Percentiles rank a stretch among this genome's conserved stretches.
These are phyloP conservation scores for Drosophila vallismaia DNA, from an alignment of 2,888 invertebrate species.

Conservation along the genomic window DNA sequence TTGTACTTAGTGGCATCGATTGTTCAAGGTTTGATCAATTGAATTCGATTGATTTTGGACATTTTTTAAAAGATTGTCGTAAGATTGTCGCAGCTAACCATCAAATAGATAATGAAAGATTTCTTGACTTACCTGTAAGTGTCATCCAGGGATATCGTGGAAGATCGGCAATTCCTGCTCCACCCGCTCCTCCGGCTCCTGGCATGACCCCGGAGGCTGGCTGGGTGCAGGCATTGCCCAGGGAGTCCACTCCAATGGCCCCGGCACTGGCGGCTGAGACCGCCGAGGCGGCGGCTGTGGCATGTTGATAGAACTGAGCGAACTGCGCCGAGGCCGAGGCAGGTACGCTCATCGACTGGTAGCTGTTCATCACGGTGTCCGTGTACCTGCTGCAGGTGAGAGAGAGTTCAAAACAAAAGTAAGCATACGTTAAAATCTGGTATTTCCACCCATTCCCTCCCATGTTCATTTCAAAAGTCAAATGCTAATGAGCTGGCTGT, in stretches of 20 bases:
- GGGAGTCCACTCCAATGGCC: conserved; percentile 90
- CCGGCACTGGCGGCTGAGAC: conserved; percentile 91
- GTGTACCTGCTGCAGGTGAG: conserved; percentile 82
- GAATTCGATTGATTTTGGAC: too few species aligned
- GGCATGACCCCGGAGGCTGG: conserved; percentile 87
- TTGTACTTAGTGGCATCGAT: neutral
- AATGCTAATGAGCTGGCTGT: conserved; percentile 66
- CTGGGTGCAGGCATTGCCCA: conserved; percentile 92
- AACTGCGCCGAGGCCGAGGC: conserved; percentile 89
- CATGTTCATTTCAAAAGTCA: conserved; percentile 21
- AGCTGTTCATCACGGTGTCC: conserved; percentile 84
- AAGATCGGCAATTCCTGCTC: conserved; percentile 93
- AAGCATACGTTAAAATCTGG: conserved; percentile 35
- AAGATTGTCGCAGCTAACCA: neutral
- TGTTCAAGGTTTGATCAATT: neutral
- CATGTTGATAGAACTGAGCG: conserved; percentile 96
- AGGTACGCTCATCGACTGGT: conserved; percentile 84
- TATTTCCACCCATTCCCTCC: conserved; percentile 1
- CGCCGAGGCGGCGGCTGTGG: conserved; percentile 86
- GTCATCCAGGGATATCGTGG: conserved; percentile 98
- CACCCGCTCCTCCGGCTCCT: conserved; percentile 86
- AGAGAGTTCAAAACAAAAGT: conserved; percentile 41
- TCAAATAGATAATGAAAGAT: too few species aligned
- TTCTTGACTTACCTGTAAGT: conserved; percentile 90
- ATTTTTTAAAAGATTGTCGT: neutral